Base-by-base conservation (phyloP, 2,797 vertebrate species). In the Poecilia picta region DNA sequence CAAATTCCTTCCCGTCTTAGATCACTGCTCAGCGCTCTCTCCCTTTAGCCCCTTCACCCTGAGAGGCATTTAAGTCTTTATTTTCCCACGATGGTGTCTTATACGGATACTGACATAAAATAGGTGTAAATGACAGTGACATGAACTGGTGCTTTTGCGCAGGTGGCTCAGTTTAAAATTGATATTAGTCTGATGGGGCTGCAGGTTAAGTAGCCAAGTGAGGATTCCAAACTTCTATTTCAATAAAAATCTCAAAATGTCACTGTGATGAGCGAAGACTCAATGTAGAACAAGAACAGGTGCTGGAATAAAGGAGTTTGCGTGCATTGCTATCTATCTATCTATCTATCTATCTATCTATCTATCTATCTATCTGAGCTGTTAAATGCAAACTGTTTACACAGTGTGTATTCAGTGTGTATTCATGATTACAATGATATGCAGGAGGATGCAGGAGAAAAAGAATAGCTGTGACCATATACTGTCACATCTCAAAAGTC, bases 1-100 rank as follows among this genome's bases (percentile, higher is more conserved):
- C 45, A 76, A 76, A 96, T 95, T 95, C 95, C 92, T 92, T 93
- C 93, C 92, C 89, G 81, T 92, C 93, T 95, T 94, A 95, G 93
- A 94, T 93, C 91, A 92, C 87, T 55, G 75, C 85, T 78, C 81
- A 74, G 84, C 81, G 85, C 79, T 82, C 79, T 82, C 74, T 16
- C 79, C 74, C 79, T 79, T 75, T 66, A 80, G 75, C 83, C 84
- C 81, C 78, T 51, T 84, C 77, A 77, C 85, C 72, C 81, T 81
- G 71, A 87, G 78, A 90, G 86, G 74, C 89, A 83, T 89, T 82
- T 41, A 85, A 83, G 18, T 82, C 82, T 79, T 82, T 71, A n/a
- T 81, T 75, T 71, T 43, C 3, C 80, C 72, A 0, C 47, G 72
- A 72, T 83, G 83, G 75, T 78, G 84, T 79, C 82, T 87, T 78